Evolutionary conservation across 1,140 invertebrate species (phyloP).

Genomic region (Mesaphorura yosii): DNA sequence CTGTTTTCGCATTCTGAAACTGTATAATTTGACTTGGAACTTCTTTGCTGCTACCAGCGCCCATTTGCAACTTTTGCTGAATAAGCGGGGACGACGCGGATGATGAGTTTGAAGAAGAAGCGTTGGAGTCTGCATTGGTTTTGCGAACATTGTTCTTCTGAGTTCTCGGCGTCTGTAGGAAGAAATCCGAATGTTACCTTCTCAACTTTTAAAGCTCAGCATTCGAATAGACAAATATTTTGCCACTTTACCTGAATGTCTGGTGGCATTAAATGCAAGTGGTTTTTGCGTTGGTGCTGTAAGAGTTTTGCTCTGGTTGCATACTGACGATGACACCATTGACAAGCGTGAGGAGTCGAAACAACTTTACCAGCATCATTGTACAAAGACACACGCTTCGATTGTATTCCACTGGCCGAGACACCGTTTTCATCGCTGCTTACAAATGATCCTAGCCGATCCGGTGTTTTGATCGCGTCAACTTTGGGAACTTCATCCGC

Average conservation of each 20-base stretch:
- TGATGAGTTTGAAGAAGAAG: too few species aligned
- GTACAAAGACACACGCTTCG: conserved; percentile 11
- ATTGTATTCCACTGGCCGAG: conserved; percentile 1
- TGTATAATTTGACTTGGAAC: too few species aligned
- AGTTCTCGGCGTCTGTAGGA: conserved; percentile 18
- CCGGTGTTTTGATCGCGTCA: conserved; percentile 36
- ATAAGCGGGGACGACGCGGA: too few species aligned
- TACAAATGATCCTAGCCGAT: conserved; percentile 43
- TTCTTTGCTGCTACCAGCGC: too few species aligned
- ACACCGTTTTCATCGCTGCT: conserved; percentile 40
- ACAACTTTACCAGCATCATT: conserved; percentile 60
- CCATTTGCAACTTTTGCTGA: too few species aligned
- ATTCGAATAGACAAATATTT: conserved; percentile 1
- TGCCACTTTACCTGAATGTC: conserved; percentile 30
- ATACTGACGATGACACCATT: conserved; percentile 75
- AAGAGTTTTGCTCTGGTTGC: conserved; percentile 67
- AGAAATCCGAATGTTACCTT: not conserved
- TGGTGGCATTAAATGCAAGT: conserved; percentile 42
- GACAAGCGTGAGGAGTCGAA: conserved; percentile 59
- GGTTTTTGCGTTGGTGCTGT: conserved; percentile 67
- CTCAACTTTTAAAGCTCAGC: not conserved
- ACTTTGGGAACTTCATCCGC: conserved; percentile 38
- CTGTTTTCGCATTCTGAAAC: too few species aligned
- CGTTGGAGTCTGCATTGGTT: too few species aligned
- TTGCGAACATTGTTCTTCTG: conserved; percentile 32